Conservation (phyloP, 2,888 invertebrate genomes). For the Phaedon cochleariae region DNA sequence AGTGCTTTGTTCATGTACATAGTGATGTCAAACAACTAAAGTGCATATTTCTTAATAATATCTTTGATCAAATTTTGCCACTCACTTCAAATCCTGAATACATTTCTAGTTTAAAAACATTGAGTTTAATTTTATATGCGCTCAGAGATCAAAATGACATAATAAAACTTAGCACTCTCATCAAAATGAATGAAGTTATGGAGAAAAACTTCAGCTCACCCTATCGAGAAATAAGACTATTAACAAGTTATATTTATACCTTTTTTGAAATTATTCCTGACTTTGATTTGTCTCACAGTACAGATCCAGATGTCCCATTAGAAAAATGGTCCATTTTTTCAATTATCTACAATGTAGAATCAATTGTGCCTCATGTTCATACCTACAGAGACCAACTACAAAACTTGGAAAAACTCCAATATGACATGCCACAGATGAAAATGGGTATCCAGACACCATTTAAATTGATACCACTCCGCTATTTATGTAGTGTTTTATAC, state of each 20-base stretch:
- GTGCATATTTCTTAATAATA: slow-evolving; percentile 57
- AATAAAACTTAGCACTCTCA: slow-evolving; percentile 61
- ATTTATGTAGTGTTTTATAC: slow-evolving; percentile 83
- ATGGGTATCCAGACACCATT: slow-evolving; percentile 68
- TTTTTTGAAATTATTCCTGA: slow-evolving; percentile 69
- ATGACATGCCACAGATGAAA: slow-evolving; percentile 66
- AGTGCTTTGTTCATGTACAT: slow-evolving; percentile 67
- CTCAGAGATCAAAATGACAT: slow-evolving; percentile 62
- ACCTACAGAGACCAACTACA: slow-evolving; percentile 83
- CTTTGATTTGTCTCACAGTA: slow-evolving; percentile 58
- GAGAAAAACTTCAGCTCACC: slow-evolving; percentile 73
- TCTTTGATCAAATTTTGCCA: slow-evolving; percentile 63
- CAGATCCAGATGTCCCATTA: slow-evolving; percentile 53
- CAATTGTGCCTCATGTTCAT: slow-evolving; percentile 74
- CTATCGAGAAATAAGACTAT: slow-evolving; percentile 71
- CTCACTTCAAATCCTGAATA: slow-evolving; percentile 63
- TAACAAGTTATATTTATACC: slow-evolving; percentile 78
- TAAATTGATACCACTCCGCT: slow-evolving; percentile 74
- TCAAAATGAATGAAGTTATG: slow-evolving; percentile 66
- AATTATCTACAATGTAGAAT: slow-evolving; percentile 76
- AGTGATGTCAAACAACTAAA: not conserved
- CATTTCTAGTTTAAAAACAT: slow-evolving; percentile 64
- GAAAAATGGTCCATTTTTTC: slow-evolving; percentile 71
- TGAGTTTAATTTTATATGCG: slow-evolving; percentile 67
- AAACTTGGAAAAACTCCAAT: slow-evolving; percentile 76